Percentiles rank a stretch among this genome's conserved stretches.
Conservation (phyloP, 2,113 vertebrate genomes). For the Callionymus lyra region DNA sequence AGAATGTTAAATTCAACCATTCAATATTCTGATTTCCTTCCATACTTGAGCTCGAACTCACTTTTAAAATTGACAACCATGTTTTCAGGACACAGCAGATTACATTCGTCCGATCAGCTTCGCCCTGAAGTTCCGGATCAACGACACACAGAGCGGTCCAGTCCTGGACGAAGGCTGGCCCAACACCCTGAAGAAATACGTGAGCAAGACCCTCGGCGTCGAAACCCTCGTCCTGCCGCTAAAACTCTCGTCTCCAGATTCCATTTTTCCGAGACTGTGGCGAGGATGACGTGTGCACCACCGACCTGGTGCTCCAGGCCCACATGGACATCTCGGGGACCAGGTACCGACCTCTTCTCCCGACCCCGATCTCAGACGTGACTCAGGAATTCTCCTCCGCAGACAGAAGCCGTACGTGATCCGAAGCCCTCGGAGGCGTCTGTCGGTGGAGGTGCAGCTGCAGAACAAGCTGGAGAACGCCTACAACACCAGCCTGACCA, state of each 20-base stretch:
- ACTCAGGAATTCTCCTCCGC: slow-evolving; percentile 10
- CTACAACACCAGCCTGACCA: slow-evolving; percentile 81
- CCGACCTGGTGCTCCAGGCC: slow-evolving; percentile 77
- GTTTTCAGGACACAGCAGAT: slow-evolving; percentile 80
- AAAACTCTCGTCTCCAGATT: slow-evolving; percentile 66
- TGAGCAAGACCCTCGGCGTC: slow-evolving; percentile 46
- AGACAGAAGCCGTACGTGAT: slow-evolving; percentile 80
- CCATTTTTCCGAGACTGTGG: slow-evolving; percentile 95
- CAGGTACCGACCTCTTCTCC: slow-evolving; percentile 56
- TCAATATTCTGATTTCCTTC: no score
- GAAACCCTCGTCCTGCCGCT: not conserved
- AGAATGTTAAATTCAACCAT: no score
- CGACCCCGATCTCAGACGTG: not conserved
- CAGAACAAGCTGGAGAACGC: slow-evolving; percentile 86
- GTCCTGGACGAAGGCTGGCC: slow-evolving; percentile 79
- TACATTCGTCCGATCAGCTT: slow-evolving; percentile 84
- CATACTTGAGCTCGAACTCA: not conserved
- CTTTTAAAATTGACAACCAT: not conserved
- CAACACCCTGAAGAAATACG: slow-evolving; percentile 72
- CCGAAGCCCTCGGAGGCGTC: slow-evolving; percentile 68
- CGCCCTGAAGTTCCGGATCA: slow-evolving; percentile 75
- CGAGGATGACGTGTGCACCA: slow-evolving; percentile 80
- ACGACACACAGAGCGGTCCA: slow-evolving; percentile 65
- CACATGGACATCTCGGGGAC: slow-evolving; percentile 76
- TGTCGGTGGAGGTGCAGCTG: slow-evolving; percentile 72